phyloP scores from a whole-genome alignment of 92 coral and sea anemone species.

The Zoanthus sociatus region DNA sequence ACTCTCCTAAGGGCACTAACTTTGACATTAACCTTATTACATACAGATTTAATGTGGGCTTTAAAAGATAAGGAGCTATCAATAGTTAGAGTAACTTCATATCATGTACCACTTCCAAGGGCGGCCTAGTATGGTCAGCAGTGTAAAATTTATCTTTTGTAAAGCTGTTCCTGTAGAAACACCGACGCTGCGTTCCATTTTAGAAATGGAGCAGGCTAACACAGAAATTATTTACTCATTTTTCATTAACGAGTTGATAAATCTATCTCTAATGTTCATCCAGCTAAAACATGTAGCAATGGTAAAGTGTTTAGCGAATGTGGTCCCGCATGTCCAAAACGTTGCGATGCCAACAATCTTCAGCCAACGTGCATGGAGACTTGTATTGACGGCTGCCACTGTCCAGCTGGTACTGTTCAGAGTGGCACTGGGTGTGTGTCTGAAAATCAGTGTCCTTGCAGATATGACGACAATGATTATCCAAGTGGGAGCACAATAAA shows the following conservation, averaged over 20 bases:
- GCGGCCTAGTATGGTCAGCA: too few relatives aligned
- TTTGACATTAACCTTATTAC: too few relatives aligned
- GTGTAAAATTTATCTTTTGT: too few relatives aligned
- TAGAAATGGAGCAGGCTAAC: not conserved
- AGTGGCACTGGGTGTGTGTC: constrained; percentile 65
- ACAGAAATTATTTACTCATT: not conserved
- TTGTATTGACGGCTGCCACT: constrained; percentile 86
- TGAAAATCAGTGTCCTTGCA: constrained; percentile 77
- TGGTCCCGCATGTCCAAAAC: constrained; percentile 77
- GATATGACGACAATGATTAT: constrained; percentile 66
- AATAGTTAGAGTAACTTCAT: too few relatives aligned
- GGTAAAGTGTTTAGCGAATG: constrained; percentile 73
- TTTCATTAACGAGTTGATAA: not conserved
- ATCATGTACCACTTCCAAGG: too few relatives aligned
- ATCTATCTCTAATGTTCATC: not conserved
- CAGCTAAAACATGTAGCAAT: constrained; percentile 72
- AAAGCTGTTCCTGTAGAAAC: too few relatives aligned
- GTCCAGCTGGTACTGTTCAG: constrained; percentile 77
- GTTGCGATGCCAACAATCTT: constrained; percentile 68
- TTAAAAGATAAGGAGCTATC: too few relatives aligned
- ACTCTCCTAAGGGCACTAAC: too few relatives aligned
- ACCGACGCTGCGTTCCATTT: too few relatives aligned
- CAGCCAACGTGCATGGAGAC: constrained; percentile 74
- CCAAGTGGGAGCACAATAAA: constrained; percentile 63
- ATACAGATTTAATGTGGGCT: too few relatives aligned